Conservation (phyloP, 92 coral and sea anemone genomes). For the Pocillopora grandis region DNA sequence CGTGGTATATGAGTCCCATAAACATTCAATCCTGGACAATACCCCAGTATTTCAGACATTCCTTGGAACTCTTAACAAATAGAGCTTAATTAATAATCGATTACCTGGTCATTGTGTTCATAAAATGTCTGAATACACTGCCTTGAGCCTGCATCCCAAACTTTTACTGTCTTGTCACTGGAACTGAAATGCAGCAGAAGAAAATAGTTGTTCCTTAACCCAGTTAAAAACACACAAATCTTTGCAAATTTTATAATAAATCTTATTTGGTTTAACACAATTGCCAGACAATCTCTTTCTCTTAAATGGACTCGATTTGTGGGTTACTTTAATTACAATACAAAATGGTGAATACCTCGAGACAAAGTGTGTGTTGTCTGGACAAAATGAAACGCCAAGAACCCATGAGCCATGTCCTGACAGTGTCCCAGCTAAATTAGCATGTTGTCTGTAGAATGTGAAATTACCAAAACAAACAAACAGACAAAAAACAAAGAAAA, state of each 20-base stretch:
- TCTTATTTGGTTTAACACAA: too few relatives aligned
- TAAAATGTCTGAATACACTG: constrained; percentile 94
- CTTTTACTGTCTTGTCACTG: constrained; percentile 95
- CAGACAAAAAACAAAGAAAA: constrained; percentile 13
- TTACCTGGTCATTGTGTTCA: constrained; percentile 94
- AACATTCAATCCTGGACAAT: too few relatives aligned
- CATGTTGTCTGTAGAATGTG: constrained; percentile 77
- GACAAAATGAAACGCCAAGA: constrained; percentile 92
- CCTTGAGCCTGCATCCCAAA: constrained; percentile 97
- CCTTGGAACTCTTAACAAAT: too few relatives aligned
- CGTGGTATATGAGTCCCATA: too few relatives aligned
- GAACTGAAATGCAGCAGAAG: constrained; percentile 57
- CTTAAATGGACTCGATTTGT: too few relatives aligned
- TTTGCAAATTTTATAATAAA: too few relatives aligned
- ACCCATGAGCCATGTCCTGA: constrained; percentile 99
- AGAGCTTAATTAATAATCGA: not conserved
- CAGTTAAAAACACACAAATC: too few relatives aligned
- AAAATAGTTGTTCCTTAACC: not conserved
- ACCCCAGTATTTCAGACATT: too few relatives aligned
- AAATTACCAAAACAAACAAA: constrained; percentile 34
- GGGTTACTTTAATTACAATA: not conserved
- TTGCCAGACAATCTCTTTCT: too few relatives aligned
- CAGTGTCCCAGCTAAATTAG: constrained; percentile 94
- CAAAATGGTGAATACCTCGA: constrained; percentile 68
- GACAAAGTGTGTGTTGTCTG: constrained; percentile 96